Percentiles rank a stretch among this genome's conserved stretches.
Evolutionary conservation across 2,888 invertebrate species (phyloP).

Genomic region (Volucella bombylans): DNA sequence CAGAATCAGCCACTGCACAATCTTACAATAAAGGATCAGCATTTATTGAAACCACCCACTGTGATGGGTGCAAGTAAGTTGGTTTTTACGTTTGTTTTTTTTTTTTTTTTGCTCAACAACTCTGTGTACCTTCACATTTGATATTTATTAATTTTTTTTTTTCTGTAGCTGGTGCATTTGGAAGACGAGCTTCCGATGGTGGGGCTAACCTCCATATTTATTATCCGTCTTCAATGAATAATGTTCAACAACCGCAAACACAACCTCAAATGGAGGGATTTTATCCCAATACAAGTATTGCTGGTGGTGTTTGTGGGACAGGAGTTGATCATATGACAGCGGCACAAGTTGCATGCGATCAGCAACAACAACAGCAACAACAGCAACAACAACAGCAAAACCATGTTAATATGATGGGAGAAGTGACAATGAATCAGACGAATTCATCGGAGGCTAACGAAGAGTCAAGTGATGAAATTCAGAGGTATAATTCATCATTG

Average conservation of each 20-base stretch:
- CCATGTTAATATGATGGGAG: slow-evolving; percentile 53
- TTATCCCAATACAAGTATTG: slow-evolving; percentile 76
- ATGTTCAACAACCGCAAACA: slow-evolving; percentile 79
- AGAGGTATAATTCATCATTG: slow-evolving; percentile 76
- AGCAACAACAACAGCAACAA: slow-evolving; percentile 76
- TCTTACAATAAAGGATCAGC: slow-evolving; percentile 95
- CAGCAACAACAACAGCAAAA: slow-evolving; percentile 61
- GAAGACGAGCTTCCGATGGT: slow-evolving; percentile 96
- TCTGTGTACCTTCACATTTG: not conserved
- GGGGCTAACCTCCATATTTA: slow-evolving; percentile 94
- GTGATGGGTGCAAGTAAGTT: slow-evolving; percentile 91
- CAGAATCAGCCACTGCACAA: slow-evolving; percentile 92
- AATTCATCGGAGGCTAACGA: slow-evolving; percentile 76
- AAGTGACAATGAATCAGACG: slow-evolving; percentile 58
- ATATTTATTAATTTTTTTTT: not conserved
- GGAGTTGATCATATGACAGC: slow-evolving; percentile 72
- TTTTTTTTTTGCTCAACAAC: not conserved
- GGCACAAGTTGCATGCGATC: slow-evolving; percentile 46
- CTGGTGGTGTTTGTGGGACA: slow-evolving; percentile 62
- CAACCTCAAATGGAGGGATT: slow-evolving; percentile 76
- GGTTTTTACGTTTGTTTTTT: not conserved
- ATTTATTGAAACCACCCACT: slow-evolving; percentile 95
- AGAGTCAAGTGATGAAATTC: slow-evolving; percentile 82
- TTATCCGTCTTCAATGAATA: slow-evolving; percentile 83
- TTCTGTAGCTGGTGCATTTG: slow-evolving; percentile 88